Base-by-base conservation (phyloP, 2,113 vertebrate genomes). In the Eudorcas thomsonii region DNA sequence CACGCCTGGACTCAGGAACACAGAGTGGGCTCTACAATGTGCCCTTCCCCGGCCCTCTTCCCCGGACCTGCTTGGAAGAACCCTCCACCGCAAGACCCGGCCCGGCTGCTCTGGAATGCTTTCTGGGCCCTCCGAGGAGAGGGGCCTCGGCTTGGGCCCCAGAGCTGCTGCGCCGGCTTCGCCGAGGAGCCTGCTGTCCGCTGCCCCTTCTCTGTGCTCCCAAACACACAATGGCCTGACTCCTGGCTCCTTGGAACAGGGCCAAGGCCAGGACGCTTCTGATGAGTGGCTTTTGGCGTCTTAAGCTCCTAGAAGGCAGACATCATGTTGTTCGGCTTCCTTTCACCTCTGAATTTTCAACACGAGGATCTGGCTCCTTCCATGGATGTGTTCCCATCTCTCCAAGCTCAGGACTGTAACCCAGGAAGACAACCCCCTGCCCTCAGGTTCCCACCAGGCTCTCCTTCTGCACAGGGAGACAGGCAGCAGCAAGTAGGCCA, bases 201-300 rank as follows among this genome's bases (percentile, higher is more conserved):
- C 16, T 48, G 39, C 1, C 23, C 36, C 0, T 0, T 43, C 36
- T 52, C 21, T 26, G 78, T 19, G 0, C 8, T 10, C 67, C 25
- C 48, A 23, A 17, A 4, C 9, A 6, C 26, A 4, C 0, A 6
- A 59, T 3, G 1, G 2, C 16, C 6, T 15, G 10, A 39, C 67
- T 71, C 4, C 83, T 6, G 2, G 78, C 16, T 15, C 50, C 43
- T 17, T 1, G 1, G 55, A 13, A 16, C 52, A 21, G 91, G 55
- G 16, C 45, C 25, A 3, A 52, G 15, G 25, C 3, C 23, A 8
- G 16, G 3, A 45, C 3, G 30, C 6, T 48, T 28, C 14, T 26
- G 1, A 15, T 0, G 21, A 4, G 13, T 1, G 57, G 55, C 71
- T 33, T 33, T 2, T 16, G 1, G 1, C 1, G 3, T 36, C 60